Percentiles rank a stretch among this genome's conserved stretches.
Evolutionary conservation across 2,113 vertebrate genomes (phyloP).

Genomic region (Coptodon rendalli): DNA sequence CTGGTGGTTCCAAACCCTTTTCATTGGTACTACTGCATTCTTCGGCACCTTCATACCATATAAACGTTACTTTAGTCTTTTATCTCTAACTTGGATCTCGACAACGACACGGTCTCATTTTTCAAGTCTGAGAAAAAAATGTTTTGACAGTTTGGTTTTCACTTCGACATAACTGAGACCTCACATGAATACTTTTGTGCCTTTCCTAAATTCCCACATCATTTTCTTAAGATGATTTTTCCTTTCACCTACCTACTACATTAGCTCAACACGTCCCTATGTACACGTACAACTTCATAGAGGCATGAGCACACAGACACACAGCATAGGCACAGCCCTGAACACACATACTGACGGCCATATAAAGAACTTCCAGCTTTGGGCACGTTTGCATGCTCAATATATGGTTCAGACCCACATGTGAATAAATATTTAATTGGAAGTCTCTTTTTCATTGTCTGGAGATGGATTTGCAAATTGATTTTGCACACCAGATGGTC

Average conservation of each 20-base stretch:
- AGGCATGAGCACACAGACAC: too few species aligned
- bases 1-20: neutral
- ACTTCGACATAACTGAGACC: neutral
- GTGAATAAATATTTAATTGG: neutral
- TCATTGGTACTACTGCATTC: neutral
- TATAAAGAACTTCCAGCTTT: neutral
- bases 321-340: neutral
- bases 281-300: neutral
- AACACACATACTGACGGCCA: neutral
- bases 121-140: neutral
- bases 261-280: neutral
- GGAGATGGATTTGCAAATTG: neutral
- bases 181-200: neutral
- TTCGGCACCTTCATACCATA: neutral
- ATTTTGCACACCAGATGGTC: neutral
- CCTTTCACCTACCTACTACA: neutral
- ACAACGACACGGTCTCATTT: accelerated
- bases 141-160: neutral
- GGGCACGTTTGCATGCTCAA: neutral
- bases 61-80: neutral
- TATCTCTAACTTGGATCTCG: neutral
- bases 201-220: neutral
- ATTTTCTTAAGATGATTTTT: neutral
- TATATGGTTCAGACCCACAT: neutral
- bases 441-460: neutral